Conservation (phyloP, 2,113 vertebrate species). For the Xiphorhynchus elegans region DNA sequence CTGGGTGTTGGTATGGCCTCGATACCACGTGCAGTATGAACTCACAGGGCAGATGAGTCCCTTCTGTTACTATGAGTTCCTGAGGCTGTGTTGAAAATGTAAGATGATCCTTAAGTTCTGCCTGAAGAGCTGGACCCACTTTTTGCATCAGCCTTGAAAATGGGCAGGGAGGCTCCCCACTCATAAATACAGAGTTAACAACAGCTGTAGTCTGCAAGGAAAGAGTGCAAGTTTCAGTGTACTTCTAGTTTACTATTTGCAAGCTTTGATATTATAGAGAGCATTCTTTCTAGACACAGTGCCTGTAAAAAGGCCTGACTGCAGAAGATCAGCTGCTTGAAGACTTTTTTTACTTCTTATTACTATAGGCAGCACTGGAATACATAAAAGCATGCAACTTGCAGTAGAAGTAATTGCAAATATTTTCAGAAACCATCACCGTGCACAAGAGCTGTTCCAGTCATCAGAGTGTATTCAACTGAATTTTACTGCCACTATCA, state of each 20-base stretch:
- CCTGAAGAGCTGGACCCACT: conserved; percentile 54
- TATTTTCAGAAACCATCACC: background rate
- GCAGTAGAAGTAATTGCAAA: background rate
- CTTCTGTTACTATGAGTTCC: conserved; percentile 25
- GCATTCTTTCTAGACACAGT: background rate
- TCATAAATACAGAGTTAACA: conserved; percentile 54
- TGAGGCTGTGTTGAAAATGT: rapidly evolving
- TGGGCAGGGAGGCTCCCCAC: rapidly evolving
- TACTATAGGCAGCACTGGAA: background rate
- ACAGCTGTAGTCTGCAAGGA: conserved; percentile 79
- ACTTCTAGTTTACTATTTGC: background rate
- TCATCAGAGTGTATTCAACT: background rate
- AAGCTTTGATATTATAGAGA: background rate
- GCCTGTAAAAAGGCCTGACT: background rate
- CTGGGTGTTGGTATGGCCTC: rapidly evolving
- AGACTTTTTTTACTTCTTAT: background rate
- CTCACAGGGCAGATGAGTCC: conserved; percentile 1
- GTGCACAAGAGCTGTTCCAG: background rate
- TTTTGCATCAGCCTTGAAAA: conserved; percentile 55
- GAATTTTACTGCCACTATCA: background rate
- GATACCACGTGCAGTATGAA: conserved; percentile 72
- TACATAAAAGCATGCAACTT: background rate
- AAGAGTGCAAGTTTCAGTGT: background rate
- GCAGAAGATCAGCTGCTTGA: background rate
- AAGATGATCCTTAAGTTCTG: background rate